Evolutionary conservation across 2,797 vertebrate species (phyloP), one percentile per base, ranked within the genome.

Genomic region (Columba guinea): DNA sequence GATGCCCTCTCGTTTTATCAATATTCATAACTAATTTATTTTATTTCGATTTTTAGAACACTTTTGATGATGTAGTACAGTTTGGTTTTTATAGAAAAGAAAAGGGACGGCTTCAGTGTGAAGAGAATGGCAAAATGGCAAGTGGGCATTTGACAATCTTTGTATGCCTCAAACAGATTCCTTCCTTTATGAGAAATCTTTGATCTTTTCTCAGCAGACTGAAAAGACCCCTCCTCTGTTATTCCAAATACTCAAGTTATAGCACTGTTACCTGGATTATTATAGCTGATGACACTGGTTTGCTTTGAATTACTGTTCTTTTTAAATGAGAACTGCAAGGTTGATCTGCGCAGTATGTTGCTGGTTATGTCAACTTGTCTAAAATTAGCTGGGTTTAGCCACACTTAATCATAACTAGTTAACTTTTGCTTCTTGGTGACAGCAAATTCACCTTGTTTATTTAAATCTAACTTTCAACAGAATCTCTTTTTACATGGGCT

Each of bases 1-100:
- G 39, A 84, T 90, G 77, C 34, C 53, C 55, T 37, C 77, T 86
- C 19, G 5, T 87, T 90, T 93, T 88, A 86, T 70, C 75, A 94
- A 65, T 58, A 64, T 91, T 80, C 70, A 93, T 65, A 88, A 82
- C 2, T 55, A 53, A 81, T 41, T 56, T 60, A 69, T 88, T 96
- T 89, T 41, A 84, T 82, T 88, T 94, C 87, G 79, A 64, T 90
- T n/a, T 90, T 62, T 34, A 63, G 52, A 95, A 91, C 53, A 55
- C 68, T 73, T 96, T 84, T 74, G 56, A 82, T 80, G 65, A 87
- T 70, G 53, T 20, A 93, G 69, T 65, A 70, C 22, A 82, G 55
- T 28, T 41, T 21, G 10, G 55, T 37, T 78, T 32, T 70, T 68
- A 92, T 71, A 80, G 76, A 80, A 91, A 73, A 55, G 13, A 30